Evolutionary conservation across 2,113 vertebrate species (phyloP).

Genomic region (Pimephales promelas): DNA sequence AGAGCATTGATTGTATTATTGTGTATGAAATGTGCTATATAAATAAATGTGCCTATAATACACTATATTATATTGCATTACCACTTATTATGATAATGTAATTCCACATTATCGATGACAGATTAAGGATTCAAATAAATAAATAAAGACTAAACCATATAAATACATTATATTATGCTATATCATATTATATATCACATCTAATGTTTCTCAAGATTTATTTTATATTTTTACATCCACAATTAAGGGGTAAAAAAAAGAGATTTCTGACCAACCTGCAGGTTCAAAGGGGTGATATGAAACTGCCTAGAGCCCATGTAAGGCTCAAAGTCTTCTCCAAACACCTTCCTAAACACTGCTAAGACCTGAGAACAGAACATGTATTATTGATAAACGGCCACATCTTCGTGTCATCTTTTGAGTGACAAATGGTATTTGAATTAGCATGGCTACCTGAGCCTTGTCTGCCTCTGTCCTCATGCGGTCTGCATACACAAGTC

Average conservation of each 20-base stretch:
- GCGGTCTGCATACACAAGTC: conserved; percentile 89
- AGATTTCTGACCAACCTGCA: conserved; percentile 81
- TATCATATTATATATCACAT: not conserved
- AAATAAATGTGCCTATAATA: too few species aligned
- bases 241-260: too few species aligned
- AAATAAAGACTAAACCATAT: too few species aligned
- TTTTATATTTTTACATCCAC: too few species aligned
- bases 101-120: too few species aligned
- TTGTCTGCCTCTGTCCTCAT: conserved; percentile 90
- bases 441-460: conserved; percentile 75
- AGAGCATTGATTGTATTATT: too few species aligned
- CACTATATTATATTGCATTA: not conserved
- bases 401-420: not conserved
- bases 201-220: too few species aligned
- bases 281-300: conserved; percentile 87
- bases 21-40: too few species aligned
- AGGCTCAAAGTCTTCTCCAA: conserved; percentile 79
- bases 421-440: not conserved
- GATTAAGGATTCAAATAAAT: too few species aligned
- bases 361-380: conserved; percentile 77
- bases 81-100: too few species aligned
- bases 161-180: too few species aligned
- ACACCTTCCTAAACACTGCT: conserved; percentile 84
- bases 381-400: not conserved
- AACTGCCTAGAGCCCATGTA: conserved; percentile 87